A percentile compares a stretch with the other conserved stretches of the same genome.
Evolutionary conservation across 2,888 invertebrate species (phyloP).

Genomic region (Brachyopa scutellaris): DNA sequence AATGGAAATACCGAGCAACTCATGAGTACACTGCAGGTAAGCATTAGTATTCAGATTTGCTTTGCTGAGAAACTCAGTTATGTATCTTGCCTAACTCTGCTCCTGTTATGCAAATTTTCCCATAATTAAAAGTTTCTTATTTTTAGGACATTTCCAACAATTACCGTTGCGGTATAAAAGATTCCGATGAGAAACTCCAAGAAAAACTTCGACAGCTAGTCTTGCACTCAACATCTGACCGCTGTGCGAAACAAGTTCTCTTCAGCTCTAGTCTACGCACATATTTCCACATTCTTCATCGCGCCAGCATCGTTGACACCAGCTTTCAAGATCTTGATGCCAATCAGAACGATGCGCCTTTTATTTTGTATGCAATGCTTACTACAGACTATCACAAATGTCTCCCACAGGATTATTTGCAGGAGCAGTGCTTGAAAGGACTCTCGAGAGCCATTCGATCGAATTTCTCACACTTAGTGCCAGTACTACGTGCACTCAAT

Average conservation of each 20-base stretch:
- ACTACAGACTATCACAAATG: slow-evolving; percentile 76
- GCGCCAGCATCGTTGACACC: slow-evolving; percentile 20
- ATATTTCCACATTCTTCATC: slow-evolving; percentile 57
- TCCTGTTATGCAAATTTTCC: no score
- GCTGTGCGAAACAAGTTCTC: slow-evolving; percentile 27
- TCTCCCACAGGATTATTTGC: slow-evolving; percentile 73
- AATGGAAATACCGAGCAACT: not conserved
- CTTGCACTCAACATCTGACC: slow-evolving; percentile 6
- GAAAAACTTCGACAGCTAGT: slow-evolving; percentile 25
- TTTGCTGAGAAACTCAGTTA: no score
- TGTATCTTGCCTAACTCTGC: no score
- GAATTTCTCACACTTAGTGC: slow-evolving; percentile 75
- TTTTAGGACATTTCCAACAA: slow-evolving; percentile 61
- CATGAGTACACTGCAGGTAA: slow-evolving; percentile 14
- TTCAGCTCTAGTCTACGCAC: slow-evolving; percentile 48
- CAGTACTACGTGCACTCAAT: slow-evolving; percentile 77
- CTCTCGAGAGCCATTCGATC: slow-evolving; percentile 74
- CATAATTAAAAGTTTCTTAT: not conserved
- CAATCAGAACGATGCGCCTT: slow-evolving; percentile 33
- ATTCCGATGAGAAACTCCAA: slow-evolving; percentile 11
- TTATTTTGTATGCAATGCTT: slow-evolving; percentile 77
- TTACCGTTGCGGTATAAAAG: slow-evolving; percentile 1
- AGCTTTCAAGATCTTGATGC: slow-evolving; percentile 38
- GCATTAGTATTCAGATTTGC: not conserved
- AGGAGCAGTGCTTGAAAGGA: slow-evolving; percentile 74